These are phyloP conservation scores for Pollenia labialis DNA, from an alignment of 2,888 invertebrate genomes.

Conservation along the genomic window DNA sequence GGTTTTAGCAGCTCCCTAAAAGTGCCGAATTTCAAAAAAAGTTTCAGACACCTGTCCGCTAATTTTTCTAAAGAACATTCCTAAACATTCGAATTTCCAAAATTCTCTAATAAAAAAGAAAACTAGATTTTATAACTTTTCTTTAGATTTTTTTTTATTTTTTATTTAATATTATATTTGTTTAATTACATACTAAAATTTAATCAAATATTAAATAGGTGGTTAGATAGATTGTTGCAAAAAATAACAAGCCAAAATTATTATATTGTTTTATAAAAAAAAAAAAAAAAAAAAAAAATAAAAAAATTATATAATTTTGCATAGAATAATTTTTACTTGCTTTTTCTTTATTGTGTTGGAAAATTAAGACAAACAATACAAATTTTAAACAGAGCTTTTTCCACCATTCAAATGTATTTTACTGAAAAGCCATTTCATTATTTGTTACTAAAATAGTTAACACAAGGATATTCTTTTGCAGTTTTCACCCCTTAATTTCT, in stretches of 20 bases:
- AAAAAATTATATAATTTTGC: neutral
- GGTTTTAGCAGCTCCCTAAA: too few species aligned
- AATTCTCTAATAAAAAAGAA: neutral
- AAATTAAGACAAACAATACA: conserved; percentile 74
- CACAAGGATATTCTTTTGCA: conserved; percentile 8
- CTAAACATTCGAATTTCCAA: too few species aligned
- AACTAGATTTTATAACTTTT: neutral
- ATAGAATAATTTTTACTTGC: conserved; percentile 61
- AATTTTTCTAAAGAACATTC: too few species aligned
- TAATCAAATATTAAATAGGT: conserved; percentile 69
- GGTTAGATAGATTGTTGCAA: conserved; percentile 66
- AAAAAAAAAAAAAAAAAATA: neutral
- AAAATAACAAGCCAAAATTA: conserved; percentile 69
- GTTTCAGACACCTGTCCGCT: too few species aligned
- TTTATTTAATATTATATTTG: conserved; percentile 45
- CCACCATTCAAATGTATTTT: conserved; percentile 49
- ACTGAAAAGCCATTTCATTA: conserved; percentile 13
- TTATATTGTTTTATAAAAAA: conserved; percentile 23
- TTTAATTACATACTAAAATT: conserved; percentile 64
- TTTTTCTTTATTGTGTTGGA: conserved; percentile 48
- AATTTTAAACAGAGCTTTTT: conserved; percentile 69
- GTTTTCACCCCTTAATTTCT: conserved; percentile 28
- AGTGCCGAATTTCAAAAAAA: too few species aligned
- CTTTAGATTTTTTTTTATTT: conserved; percentile 15
- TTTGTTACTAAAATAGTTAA: conserved; percentile 51